phyloP scores from a whole-genome alignment of 2,113 vertebrate species.

The Monarcha castaneiventris region DNA sequence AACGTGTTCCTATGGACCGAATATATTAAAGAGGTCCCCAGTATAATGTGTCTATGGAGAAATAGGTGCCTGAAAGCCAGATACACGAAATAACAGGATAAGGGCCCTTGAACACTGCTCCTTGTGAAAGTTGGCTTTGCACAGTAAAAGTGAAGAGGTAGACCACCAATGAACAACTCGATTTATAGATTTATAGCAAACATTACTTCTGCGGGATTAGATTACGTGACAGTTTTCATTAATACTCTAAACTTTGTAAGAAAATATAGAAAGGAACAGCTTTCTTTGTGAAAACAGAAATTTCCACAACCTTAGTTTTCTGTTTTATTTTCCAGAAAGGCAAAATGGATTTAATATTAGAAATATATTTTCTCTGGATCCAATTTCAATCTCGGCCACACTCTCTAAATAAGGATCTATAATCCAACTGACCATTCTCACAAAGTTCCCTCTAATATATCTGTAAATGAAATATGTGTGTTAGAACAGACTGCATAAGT shows the following conservation, averaged over 20 bases:
- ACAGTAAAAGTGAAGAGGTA: background rate
- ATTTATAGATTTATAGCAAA: conserved; percentile 10
- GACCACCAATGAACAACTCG: conserved; percentile 15
- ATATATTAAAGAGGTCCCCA: background rate
- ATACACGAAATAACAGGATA: background rate
- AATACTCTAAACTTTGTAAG: conserved; percentile 3
- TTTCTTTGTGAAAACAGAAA: background rate
- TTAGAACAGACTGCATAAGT: background rate
- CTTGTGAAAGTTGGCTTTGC: background rate
- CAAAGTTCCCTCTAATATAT: conserved; percentile 19
- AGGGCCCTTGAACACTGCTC: background rate
- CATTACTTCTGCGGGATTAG: background rate
- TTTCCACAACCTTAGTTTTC: conserved; percentile 7
- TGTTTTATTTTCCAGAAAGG: conserved; percentile 7
- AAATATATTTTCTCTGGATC: conserved; percentile 44
- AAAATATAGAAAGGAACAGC: background rate
- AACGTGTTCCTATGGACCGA: background rate
- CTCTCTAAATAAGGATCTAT: conserved; percentile 23
- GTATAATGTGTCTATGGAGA: background rate
- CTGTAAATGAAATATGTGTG: conserved; percentile 50
- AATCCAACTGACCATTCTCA: background rate
- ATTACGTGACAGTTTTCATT: background rate
- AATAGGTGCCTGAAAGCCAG: background rate
- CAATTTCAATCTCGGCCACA: background rate
- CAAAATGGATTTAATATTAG: conserved; percentile 51